These are phyloP conservation scores for Cryptoblepharus egeriae DNA, from an alignment of 2,797 vertebrate species.

Conservation along the genomic window DNA sequence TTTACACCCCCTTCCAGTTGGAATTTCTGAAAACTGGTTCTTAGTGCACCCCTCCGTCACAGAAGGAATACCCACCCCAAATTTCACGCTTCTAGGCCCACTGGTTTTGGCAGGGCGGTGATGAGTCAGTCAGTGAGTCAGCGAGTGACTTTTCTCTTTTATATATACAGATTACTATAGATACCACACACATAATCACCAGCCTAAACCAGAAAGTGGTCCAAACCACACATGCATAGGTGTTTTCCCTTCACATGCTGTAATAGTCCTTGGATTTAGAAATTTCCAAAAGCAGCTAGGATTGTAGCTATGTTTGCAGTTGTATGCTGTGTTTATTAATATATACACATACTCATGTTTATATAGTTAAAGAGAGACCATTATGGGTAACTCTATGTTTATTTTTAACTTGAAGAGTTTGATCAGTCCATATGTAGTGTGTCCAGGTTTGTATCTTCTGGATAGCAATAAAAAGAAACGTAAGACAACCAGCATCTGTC, in stretches of 20 bases:
- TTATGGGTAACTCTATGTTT: too few species aligned
- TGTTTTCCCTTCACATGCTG: not conserved
- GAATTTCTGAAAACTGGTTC: too few species aligned
- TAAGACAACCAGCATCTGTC: slow-evolving; percentile 50
- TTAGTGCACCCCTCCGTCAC: too few species aligned
- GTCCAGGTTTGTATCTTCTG: slow-evolving; percentile 35
- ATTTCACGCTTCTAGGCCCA: too few species aligned
- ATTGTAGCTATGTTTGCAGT: not conserved
- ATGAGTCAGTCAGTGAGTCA: too few species aligned
- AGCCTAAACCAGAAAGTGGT: not conserved
- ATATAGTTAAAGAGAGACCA: not conserved
- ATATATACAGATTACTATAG: too few species aligned
- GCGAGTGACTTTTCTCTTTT: too few species aligned
- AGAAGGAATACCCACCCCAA: too few species aligned
- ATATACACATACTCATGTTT: not conserved
- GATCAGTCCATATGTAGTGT: not conserved
- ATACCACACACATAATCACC: not conserved
- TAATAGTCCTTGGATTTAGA: not conserved
- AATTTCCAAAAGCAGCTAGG: not conserved
- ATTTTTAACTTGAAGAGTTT: not conserved
- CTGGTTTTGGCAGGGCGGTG: too few species aligned
- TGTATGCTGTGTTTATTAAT: not conserved
- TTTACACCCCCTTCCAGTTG: too few species aligned
- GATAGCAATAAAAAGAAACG: slow-evolving; percentile 38
- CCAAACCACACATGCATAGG: not conserved